A percentile compares a stretch with the other conserved stretches of the same genome.
phyloP scores from a whole-genome alignment of 2,888 invertebrate genomes.

The Petrolisthes manimaculis region DNA sequence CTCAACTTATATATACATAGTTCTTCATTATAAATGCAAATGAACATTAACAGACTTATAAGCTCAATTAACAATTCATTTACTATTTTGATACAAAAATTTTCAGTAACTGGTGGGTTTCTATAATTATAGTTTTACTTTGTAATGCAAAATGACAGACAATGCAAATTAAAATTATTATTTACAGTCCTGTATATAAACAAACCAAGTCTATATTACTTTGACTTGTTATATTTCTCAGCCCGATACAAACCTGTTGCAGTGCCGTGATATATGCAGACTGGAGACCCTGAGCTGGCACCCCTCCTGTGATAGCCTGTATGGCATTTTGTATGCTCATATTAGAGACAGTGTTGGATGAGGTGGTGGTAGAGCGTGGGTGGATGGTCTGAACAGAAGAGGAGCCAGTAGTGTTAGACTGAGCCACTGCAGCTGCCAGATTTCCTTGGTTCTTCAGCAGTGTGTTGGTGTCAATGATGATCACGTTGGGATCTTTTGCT shows the following conservation, averaged over 20 bases:
- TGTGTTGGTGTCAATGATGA: slow-evolving; percentile 84
- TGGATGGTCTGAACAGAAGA: slow-evolving; percentile 68
- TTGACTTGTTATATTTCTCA: too few relatives aligned
- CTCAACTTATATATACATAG: too few relatives aligned
- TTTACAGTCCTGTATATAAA: too few relatives aligned
- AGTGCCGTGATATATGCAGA: slow-evolving; percentile 64
- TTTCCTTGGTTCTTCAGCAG: slow-evolving; percentile 76
- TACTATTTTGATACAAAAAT: too few relatives aligned
- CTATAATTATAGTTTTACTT: too few relatives aligned
- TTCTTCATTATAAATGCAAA: too few relatives aligned
- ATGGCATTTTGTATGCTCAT: slow-evolving; percentile 63
- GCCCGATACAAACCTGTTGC: slow-evolving; percentile 56
- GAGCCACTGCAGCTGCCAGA: slow-evolving; percentile 68
- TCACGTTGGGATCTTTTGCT: slow-evolving; percentile 74
- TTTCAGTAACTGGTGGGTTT: too few relatives aligned
- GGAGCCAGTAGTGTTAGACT: slow-evolving; percentile 69
- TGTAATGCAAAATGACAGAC: too few relatives aligned
- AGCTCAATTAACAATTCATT: too few relatives aligned
- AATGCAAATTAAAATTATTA: too few relatives aligned
- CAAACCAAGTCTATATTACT: too few relatives aligned
- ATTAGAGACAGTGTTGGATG: slow-evolving; percentile 41
- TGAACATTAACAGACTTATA: too few relatives aligned
- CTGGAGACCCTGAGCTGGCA: slow-evolving; percentile 62
- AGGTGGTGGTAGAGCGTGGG: slow-evolving; percentile 66
- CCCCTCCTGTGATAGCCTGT: slow-evolving; percentile 64